These are phyloP conservation scores for Pelobates fuscus DNA, from an alignment of 2,113 vertebrate species.

Conservation along the genomic window DNA sequence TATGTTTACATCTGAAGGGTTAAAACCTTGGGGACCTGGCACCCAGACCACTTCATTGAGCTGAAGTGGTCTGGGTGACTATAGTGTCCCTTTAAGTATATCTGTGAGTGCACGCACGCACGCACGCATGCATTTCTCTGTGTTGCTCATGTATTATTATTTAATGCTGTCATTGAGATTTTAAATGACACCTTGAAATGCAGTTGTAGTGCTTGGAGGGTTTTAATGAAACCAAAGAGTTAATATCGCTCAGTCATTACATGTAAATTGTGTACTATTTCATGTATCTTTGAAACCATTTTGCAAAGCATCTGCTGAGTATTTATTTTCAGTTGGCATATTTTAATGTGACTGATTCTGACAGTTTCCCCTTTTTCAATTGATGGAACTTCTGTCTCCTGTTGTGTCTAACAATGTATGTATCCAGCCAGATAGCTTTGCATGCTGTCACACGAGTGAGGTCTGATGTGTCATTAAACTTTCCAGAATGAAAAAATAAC, in stretches of 20 bases:
- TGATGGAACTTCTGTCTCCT: conserved; percentile 25
- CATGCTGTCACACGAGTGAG: conserved; percentile 38
- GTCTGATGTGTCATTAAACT: conserved; percentile 43
- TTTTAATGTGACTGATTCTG: conserved; percentile 29
- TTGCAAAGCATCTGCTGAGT: conserved; percentile 36
- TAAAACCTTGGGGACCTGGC: too few relatives aligned
- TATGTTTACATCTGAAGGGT: too few relatives aligned
- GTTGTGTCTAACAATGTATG: conserved; percentile 42
- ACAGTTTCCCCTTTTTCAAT: conserved; percentile 24
- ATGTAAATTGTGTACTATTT: conserved; percentile 28
- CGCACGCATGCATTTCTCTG: too few relatives aligned
- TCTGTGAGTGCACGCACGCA: too few relatives aligned
- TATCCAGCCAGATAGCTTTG: conserved; percentile 31
- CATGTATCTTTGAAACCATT: conserved; percentile 20
- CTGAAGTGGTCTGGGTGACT: too few relatives aligned
- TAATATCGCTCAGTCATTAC: neutral
- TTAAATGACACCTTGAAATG: too few relatives aligned
- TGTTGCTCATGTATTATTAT: too few relatives aligned
- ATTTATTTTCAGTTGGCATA: conserved; percentile 23
- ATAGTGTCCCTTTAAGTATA: too few relatives aligned
- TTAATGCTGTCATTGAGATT: too few relatives aligned
- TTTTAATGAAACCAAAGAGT: conserved; percentile 1
- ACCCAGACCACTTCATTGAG: too few relatives aligned
- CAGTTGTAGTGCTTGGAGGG: too few relatives aligned
- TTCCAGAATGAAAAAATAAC: neutral